These are phyloP conservation scores for Ephialtes manifestator DNA, from an alignment of 2,888 invertebrate genomes.

Conservation along the genomic window DNA sequence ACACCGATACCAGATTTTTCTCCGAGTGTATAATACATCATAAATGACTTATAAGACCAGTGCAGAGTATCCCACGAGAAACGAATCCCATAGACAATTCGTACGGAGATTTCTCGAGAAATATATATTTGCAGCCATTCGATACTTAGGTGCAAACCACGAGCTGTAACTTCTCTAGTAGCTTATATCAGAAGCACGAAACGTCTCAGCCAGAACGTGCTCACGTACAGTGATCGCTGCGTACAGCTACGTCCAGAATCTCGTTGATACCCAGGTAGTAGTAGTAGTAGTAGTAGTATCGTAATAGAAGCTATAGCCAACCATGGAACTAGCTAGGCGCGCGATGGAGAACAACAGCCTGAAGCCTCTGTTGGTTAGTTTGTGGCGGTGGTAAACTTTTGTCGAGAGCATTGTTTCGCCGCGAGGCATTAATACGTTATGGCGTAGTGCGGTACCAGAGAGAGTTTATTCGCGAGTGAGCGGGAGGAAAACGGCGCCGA, in stretches of 20 bases:
- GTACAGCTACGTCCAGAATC: constrained; percentile 9
- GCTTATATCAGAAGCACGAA: background rate
- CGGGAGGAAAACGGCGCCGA: constrained; percentile 14
- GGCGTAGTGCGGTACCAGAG: constrained; percentile 45
- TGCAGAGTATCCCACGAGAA: background rate
- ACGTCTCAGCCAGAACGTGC: constrained; percentile 2
- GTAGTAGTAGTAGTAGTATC: background rate
- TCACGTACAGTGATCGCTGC: background rate
- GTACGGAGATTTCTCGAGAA: background rate
- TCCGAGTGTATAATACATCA: background rate
- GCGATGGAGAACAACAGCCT: constrained; percentile 59
- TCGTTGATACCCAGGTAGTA: background rate
- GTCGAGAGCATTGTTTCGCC: constrained; percentile 63
- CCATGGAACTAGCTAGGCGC: background rate
- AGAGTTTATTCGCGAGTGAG: constrained; percentile 16
- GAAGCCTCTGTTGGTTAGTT: constrained; percentile 64
- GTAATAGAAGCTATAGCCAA: background rate
- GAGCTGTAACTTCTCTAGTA: constrained; percentile 3
- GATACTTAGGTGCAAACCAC: constrained; percentile 5
- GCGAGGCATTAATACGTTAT: constrained; percentile 69
- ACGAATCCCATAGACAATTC: background rate
- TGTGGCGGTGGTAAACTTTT: constrained; percentile 66
- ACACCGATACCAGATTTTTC: background rate
- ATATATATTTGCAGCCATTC: constrained; percentile 4
- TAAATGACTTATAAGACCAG: background rate